Conservation (phyloP, 2,888 invertebrate genomes). For the Pseudoips prasinana region DNA sequence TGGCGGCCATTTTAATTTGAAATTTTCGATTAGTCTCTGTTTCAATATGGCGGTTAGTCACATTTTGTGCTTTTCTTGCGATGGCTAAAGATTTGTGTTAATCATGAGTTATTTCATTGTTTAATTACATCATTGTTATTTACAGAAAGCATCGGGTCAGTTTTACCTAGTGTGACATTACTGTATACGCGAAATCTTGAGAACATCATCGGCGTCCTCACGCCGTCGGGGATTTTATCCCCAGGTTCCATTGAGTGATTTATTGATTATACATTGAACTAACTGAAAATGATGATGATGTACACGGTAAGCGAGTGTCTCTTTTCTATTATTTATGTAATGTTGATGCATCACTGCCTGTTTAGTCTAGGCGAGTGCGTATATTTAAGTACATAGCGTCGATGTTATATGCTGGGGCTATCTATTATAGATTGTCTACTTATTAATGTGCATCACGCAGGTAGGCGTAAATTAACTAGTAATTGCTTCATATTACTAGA, state of each 20-base stretch:
- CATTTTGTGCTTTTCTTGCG: constrained; percentile 33
- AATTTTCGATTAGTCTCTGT: background rate
- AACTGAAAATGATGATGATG: constrained; percentile 76
- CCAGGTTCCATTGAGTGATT: constrained; percentile 37
- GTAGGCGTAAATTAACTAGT: too few species aligned
- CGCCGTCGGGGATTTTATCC: constrained; percentile 40
- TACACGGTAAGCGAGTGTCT: constrained; percentile 62
- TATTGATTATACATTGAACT: constrained; percentile 54
- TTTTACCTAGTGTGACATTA: background rate
- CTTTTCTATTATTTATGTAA: too few species aligned
- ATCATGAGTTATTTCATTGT: constrained; percentile 1
- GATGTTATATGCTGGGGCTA: too few species aligned
- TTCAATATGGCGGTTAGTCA: constrained; percentile 55
- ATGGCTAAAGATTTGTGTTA: constrained; percentile 5
- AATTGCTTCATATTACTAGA: too few species aligned
- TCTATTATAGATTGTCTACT: too few species aligned
- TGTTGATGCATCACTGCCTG: too few species aligned
- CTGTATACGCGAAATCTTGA: constrained; percentile 10
- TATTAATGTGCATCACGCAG: too few species aligned
- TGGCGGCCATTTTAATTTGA: constrained; percentile 3
- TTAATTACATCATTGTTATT: constrained; percentile 8
- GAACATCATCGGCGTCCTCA: constrained; percentile 42
- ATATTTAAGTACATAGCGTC: too few species aligned
- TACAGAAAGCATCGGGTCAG: constrained; percentile 16
- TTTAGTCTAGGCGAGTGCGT: too few species aligned